Conservation (phyloP, 2,113 vertebrate genomes). For the Synchiropus splendidus region DNA sequence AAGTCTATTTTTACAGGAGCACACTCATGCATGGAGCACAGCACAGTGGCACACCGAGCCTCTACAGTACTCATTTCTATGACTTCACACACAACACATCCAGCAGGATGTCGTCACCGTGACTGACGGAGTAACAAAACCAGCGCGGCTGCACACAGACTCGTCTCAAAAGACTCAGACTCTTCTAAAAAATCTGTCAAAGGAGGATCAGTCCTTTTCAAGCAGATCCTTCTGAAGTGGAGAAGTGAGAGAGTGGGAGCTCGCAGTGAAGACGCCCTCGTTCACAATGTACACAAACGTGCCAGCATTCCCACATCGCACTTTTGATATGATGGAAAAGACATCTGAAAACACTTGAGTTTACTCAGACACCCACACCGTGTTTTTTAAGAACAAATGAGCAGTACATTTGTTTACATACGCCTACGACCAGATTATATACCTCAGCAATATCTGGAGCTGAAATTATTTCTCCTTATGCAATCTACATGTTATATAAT, state of each 20-base stretch:
- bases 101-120: constrained; percentile 20
- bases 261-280: constrained; percentile 41
- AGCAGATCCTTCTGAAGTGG: constrained; percentile 40
- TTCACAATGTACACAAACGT: constrained; percentile 35
- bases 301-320: constrained; percentile 55
- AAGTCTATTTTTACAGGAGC: constrained; percentile 69
- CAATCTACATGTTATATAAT: constrained; percentile 66
- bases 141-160: constrained; percentile 3
- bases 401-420: constrained; percentile 15
- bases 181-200: constrained; percentile 2
- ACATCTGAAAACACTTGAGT: constrained; percentile 52
- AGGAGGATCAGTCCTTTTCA: constrained; percentile 20
- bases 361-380: constrained; percentile 38
- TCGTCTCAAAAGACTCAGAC: no score
- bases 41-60: constrained; percentile 55
- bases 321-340: constrained; percentile 58
- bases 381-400: constrained; percentile 29
- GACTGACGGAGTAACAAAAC: constrained; percentile 12
- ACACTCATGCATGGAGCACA: constrained; percentile 64
- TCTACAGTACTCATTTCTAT: constrained; percentile 38
- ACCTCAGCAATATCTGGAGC: constrained; percentile 56
- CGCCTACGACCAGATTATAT: constrained; percentile 46
- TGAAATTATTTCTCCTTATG: constrained; percentile 61
- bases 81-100: constrained; percentile 46
- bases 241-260: constrained; percentile 57